Base-by-base conservation (phyloP, 1,140 invertebrate species). In the Linepithema humile region DNA sequence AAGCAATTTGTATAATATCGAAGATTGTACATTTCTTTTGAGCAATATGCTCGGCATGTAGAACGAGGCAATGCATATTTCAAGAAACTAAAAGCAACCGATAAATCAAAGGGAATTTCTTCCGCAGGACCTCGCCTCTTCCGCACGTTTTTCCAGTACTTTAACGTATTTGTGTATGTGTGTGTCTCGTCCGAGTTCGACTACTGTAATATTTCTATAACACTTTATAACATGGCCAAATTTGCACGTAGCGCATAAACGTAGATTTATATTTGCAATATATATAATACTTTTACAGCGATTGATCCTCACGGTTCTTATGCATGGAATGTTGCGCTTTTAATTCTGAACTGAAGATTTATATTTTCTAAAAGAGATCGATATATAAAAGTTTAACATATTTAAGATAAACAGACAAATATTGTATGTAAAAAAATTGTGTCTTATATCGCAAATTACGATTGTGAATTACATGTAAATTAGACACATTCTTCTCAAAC, bases 41-140 rank as follows among this genome's bases (percentile, higher is more conserved):
- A 69, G 23, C 38, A 53, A 53, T 40, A 53, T 50, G 23, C 32
- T 69, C 20, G 69, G 26, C 17, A 62, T 48, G 4, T 77, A 35
- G 15, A 53, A 80, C n/a, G 64, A 70, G 15, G 6, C 12, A 57
- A 69, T 29, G 23, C 23, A 70, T 69, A 80, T 69, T 80, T 67
- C 9, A 45, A 45, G 40, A 15, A 29, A n/a, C 20, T 55, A 67
- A 69, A 55, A 7, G 23, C 35, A 43, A 70, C 12, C 35, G 64
- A 80, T 78, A 69, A 69, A 69, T 78, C 62, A 17, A 78, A 78
- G 35, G 64, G 53, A 43, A 55, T 80, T 55, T 2, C 17, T 80
- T 23, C 26, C 64, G 38, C 64, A 57, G 38, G 64, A 80, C 35
- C 35, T 69, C 35, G 45, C 6, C 62, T 78, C 23, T 69, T 48